These are phyloP conservation scores for Microcebus murinus DNA, from an alignment of 2,113 vertebrate genomes.

Conservation along the genomic window DNA sequence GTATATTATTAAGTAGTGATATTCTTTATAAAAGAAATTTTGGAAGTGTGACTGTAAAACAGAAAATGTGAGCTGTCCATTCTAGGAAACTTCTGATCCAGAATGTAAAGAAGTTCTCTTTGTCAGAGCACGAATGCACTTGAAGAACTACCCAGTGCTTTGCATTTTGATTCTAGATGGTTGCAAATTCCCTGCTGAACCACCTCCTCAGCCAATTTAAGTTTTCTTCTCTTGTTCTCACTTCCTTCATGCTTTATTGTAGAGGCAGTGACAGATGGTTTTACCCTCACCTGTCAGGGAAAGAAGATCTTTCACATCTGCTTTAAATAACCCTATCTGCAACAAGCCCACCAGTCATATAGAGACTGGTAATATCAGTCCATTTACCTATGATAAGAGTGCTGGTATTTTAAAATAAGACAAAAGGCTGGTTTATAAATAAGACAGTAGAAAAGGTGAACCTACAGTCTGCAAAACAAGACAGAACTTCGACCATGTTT, in stretches of 20 bases:
- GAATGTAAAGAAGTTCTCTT: background rate
- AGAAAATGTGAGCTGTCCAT: background rate
- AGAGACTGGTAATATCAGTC: background rate
- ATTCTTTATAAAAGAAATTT: conserved; percentile 9
- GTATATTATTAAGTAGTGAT: background rate
- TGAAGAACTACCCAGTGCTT: background rate
- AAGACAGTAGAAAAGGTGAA: conserved; percentile 34
- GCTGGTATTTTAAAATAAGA: conserved; percentile 26
- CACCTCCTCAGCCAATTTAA: background rate
- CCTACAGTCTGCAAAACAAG: conserved; percentile 35
- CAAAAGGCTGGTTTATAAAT: conserved; percentile 31
- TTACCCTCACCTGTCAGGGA: background rate
- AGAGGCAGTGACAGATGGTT: background rate
- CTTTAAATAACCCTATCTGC: background rate
- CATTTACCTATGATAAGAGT: background rate
- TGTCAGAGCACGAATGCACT: background rate
- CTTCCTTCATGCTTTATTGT: background rate
- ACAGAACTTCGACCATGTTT: conserved; percentile 49
- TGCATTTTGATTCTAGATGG: background rate
- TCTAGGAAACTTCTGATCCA: background rate
- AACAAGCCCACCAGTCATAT: background rate
- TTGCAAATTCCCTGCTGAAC: background rate
- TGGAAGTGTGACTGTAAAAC: background rate
- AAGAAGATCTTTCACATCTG: background rate
- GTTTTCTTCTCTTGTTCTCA: conserved; percentile 22